Percentiles rank a stretch among this genome's conserved stretches.
These are phyloP conservation scores for Entomobrya multifasciata DNA, from an alignment of 2,888 invertebrate genomes.

Conservation along the genomic window DNA sequence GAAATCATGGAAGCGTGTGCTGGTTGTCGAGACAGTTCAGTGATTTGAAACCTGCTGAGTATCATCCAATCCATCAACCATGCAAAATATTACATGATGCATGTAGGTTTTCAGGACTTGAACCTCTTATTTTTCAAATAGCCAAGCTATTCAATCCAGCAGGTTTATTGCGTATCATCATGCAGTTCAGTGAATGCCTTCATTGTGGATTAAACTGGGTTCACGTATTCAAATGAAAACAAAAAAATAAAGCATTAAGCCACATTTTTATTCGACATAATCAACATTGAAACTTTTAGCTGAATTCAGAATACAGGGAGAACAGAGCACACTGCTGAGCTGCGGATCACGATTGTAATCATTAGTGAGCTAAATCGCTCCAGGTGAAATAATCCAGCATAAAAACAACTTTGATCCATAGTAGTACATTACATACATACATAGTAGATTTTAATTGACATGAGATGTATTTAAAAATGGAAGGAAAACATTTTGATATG, in stretches of 20 bases:
- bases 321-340: too few species aligned
- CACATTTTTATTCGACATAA: too few species aligned
- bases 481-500: background rate
- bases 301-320: too few species aligned
- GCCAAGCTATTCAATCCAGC: too few species aligned
- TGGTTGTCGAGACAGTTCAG: conserved; percentile 60
- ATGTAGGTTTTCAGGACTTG: background rate
- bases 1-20: conserved; percentile 53
- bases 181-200: too few species aligned
- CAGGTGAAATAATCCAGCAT: conserved; percentile 7
- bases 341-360: conserved; percentile 11
- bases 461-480: conserved; percentile 1
- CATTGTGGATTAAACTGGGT: background rate
- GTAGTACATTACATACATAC: too few species aligned
- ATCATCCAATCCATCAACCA: conserved; percentile 63
- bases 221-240: too few species aligned
- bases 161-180: too few species aligned
- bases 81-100: conserved; percentile 28
- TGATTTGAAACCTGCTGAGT: conserved; percentile 50
- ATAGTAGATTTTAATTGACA: background rate
- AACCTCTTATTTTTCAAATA: too few species aligned
- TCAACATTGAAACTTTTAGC: too few species aligned
- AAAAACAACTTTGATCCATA: background rate
- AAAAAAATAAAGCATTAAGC: too few species aligned
- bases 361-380: background rate